Evolutionary conservation across 2,797 vertebrate species (phyloP).

Genomic region (Microchirus variegatus): DNA sequence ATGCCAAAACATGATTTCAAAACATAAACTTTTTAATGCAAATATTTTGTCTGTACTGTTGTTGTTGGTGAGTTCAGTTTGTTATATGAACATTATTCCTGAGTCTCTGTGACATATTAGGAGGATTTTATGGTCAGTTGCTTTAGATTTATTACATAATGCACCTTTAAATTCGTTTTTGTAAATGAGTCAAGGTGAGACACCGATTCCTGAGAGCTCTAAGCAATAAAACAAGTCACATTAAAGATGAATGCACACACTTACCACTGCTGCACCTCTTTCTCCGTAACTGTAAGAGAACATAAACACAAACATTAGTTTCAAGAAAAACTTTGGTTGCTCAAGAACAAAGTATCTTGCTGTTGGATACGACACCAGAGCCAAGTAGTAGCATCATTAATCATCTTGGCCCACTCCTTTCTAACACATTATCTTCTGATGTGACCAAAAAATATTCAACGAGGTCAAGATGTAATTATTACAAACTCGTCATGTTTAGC

Average conservation of each 20-base stretch:
- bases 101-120: no score
- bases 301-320: constrained; percentile 57
- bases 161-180: no score
- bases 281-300: constrained; percentile 79
- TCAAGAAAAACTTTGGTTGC: constrained; percentile 34
- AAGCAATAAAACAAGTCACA: constrained; percentile 22
- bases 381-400: constrained; percentile 33
- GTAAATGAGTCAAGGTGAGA: no score
- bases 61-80: no score
- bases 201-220: no score
- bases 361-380: constrained; percentile 21
- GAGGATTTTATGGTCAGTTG: no score
- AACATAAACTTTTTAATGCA: no score
- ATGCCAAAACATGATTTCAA: no score
- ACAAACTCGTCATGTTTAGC: constrained; percentile 18
- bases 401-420: constrained; percentile 50
- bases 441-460: constrained; percentile 21
- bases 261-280: constrained; percentile 82
- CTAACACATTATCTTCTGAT: constrained; percentile 23
- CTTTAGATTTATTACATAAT: no score
- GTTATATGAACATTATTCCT: no score
- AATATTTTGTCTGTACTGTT: no score
- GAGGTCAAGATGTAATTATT: constrained; percentile 17
- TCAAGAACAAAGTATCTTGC: constrained; percentile 45
- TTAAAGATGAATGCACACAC: constrained; percentile 56